A percentile compares a stretch with the other conserved stretches of the same genome.
These are phyloP conservation scores for Cheilosia soror DNA, from an alignment of 2,888 invertebrate species.

Conservation along the genomic window DNA sequence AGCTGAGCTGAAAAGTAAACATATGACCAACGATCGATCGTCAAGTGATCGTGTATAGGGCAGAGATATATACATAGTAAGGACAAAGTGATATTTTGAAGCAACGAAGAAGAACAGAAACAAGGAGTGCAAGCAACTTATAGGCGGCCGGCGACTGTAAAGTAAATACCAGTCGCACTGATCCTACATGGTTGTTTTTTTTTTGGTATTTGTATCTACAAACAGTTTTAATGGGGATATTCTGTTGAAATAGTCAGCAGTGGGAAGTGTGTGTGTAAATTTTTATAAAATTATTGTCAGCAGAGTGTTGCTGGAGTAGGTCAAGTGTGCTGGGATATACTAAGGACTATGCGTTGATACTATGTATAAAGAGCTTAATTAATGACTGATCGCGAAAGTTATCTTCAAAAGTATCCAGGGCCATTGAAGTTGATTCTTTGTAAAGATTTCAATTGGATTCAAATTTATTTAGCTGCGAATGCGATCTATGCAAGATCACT, in stretches of 20 bases:
- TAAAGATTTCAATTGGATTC: no score
- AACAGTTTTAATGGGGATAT: constrained; percentile 56
- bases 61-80: constrained; percentile 13
- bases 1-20: constrained; percentile 69
- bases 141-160: constrained; percentile 50
- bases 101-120: constrained; percentile 25
- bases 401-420: no score
- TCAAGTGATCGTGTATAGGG: constrained; percentile 49
- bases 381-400: no score
- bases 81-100: constrained; percentile 46
- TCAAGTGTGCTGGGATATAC: constrained; percentile 16
- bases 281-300: constrained; percentile 14
- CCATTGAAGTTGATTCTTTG: no score
- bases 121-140: constrained; percentile 18
- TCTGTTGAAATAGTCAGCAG: constrained; percentile 18
- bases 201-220: constrained; percentile 17
- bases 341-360: not conserved
- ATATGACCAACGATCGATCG: constrained; percentile 59
- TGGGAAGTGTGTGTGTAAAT: constrained; percentile 32
- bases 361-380: not conserved
- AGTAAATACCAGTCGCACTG: constrained; percentile 41
- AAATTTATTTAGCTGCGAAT: no score
- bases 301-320: constrained; percentile 31
- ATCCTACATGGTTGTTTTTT: constrained; percentile 44
- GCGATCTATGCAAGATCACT: not conserved